Evolutionary conservation across 2,888 invertebrate genomes (phyloP).

Genomic region (Linnaemya tessellans): DNA sequence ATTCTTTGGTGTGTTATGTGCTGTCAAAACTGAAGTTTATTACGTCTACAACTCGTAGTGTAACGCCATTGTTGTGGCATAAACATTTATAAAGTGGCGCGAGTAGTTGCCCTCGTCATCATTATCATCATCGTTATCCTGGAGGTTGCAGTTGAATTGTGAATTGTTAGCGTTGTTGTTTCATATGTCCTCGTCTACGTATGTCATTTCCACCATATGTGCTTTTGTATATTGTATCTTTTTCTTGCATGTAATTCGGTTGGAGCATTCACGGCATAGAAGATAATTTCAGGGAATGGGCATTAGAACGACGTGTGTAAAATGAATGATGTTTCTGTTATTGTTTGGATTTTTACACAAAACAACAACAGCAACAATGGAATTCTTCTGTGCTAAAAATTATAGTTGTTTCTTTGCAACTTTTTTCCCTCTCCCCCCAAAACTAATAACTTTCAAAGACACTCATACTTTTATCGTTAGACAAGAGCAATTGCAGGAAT

Average conservation of each 20-base stretch:
- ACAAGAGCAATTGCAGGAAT: conserved; percentile 17
- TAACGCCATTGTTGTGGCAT: conserved; percentile 72
- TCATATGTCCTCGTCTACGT: conserved; percentile 72
- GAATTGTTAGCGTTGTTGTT: conserved; percentile 39
- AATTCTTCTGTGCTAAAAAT: conserved; percentile 43
- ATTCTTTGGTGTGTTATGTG: conserved; percentile 77
- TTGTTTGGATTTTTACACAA: conserved; percentile 70
- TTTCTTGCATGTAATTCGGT: conserved; percentile 39
- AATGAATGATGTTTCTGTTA: conserved; percentile 79
- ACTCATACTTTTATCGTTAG: neutral
- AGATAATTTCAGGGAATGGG: neutral
- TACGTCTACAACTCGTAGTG: conserved; percentile 78
- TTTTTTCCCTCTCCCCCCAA: neutral
- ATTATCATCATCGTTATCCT: conserved; percentile 23
- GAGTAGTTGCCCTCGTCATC: neutral
- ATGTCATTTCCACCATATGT: conserved; percentile 81
- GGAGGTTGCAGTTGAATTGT: conserved; percentile 42
- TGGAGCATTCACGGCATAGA: conserved; percentile 25
- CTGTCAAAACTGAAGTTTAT: conserved; percentile 82
- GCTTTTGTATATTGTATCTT: conserved; percentile 61
- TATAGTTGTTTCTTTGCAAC: conserved; percentile 25
- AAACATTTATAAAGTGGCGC: conserved; percentile 58
- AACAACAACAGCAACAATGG: conserved; percentile 12
- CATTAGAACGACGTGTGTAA: conserved; percentile 57
- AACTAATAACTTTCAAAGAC: conserved; percentile 42